phyloP scores from a whole-genome alignment of 2,113 vertebrate genomes.

The Tamias sibiricus region DNA sequence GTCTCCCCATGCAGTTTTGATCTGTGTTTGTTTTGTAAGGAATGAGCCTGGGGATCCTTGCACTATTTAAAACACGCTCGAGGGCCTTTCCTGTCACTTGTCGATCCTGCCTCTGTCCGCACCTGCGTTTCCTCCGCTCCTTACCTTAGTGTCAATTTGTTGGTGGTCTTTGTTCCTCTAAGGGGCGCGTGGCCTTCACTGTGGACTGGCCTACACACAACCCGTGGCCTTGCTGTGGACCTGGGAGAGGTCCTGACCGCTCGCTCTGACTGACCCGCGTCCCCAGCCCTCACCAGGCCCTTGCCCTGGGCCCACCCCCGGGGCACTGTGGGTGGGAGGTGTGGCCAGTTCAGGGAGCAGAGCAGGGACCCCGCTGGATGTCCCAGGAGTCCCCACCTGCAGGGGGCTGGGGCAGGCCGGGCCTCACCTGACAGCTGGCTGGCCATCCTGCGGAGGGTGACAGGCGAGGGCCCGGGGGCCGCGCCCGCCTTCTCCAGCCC shows the following conservation, averaged over 20 bases:
- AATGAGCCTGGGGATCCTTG: not conserved
- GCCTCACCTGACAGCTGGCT: slow-evolving; percentile 91
- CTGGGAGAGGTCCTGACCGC: not conserved
- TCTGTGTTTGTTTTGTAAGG: not conserved
- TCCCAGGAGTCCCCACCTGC: not conserved
- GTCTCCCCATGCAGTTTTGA: not conserved
- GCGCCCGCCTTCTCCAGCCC: slow-evolving; percentile 89
- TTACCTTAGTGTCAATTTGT: not conserved
- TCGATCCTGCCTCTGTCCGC: not conserved
- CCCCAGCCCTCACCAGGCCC: not conserved
- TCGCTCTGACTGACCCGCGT: not conserved
- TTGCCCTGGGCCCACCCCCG: not conserved
- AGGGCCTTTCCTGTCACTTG: not conserved
- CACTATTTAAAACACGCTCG: not conserved
- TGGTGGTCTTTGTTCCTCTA: not conserved
- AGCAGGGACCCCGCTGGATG: not conserved
- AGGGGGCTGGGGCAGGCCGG: not conserved
- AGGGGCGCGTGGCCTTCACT: not conserved
- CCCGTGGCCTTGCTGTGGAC: not conserved
- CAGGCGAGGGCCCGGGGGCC: slow-evolving; percentile 86
- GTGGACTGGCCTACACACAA: not conserved
- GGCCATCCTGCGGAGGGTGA: slow-evolving; percentile 95
- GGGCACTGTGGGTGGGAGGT: not conserved
- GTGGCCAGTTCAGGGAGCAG: not conserved
- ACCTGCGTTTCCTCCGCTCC: not conserved